A percentile compares a stretch with the other conserved stretches of the same genome.
Evolutionary conservation across 2,797 vertebrate species (phyloP).

Genomic region (Sciurus vulgaris): DNA sequence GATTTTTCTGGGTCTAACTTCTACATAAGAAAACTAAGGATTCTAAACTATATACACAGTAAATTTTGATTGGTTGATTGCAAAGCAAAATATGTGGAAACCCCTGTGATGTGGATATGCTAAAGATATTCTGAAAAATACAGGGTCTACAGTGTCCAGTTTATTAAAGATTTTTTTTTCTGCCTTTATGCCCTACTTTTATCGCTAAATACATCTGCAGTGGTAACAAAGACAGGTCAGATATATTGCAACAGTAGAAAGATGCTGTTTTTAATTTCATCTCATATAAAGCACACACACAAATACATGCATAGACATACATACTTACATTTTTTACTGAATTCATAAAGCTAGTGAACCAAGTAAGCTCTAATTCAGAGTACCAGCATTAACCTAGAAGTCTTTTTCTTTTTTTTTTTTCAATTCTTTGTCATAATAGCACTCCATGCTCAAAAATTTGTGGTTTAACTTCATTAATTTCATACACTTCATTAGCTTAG

Average conservation of each 20-base stretch:
- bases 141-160: not conserved
- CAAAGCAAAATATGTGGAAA: not conserved
- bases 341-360: not conserved
- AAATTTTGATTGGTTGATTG: not conserved
- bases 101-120: not conserved
- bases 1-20: not conserved
- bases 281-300: not conserved
- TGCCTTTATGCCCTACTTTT: not conserved
- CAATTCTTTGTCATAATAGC: not conserved
- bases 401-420: not conserved
- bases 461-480: constrained; percentile 69
- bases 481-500: constrained; percentile 63
- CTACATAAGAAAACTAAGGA: not conserved
- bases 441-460: not conserved
- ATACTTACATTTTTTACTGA: not conserved
- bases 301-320: not conserved
- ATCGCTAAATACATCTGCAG: not conserved
- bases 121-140: not conserved
- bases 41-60: not conserved
- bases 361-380: not conserved
- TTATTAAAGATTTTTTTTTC: not conserved
- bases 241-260: not conserved
- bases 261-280: not conserved
- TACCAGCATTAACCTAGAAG: not conserved
- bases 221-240: not conserved